Conservation (phyloP, 92 coral and sea anemone species). For the Parazoanthus swiftii region DNA sequence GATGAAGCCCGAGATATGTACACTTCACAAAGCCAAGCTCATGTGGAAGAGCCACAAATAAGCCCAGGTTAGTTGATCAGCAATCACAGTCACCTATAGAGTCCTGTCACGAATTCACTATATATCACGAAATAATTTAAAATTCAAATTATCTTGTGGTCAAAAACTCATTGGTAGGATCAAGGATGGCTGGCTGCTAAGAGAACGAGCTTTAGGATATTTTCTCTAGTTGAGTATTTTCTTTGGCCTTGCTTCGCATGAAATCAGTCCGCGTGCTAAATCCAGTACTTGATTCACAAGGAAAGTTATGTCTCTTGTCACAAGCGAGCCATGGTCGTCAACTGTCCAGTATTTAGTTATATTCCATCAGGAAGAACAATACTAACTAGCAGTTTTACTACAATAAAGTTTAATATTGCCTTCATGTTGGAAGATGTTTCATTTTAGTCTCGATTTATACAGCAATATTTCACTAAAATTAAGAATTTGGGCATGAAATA, state of each 20-base stretch:
- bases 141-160: not conserved
- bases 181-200: not conserved
- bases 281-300: conserved; percentile 29
- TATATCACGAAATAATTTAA: too few species aligned
- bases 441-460: too few species aligned
- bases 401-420: not conserved
- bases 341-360: not conserved
- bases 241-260: conserved; percentile 10
- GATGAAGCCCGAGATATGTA: not conserved
- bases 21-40: conserved; percentile 19
- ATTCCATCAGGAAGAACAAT: not conserved
- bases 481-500: too few species aligned
- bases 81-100: not conserved
- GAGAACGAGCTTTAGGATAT: not conserved
- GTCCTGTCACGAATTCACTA: too few species aligned
- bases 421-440: too few species aligned
- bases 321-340: not conserved
- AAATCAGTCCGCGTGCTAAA: conserved; percentile 32
- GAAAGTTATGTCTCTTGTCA: conserved; percentile 6
- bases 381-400: not conserved
- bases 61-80: not conserved
- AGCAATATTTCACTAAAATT: too few species aligned
- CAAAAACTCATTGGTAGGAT: not conserved
- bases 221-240: not conserved
- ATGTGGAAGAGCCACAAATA: not conserved